Evolutionary conservation across 2,113 vertebrate genomes (phyloP), one percentile per base, ranked within the genome.

Genomic region (Oreochromis aureus): DNA sequence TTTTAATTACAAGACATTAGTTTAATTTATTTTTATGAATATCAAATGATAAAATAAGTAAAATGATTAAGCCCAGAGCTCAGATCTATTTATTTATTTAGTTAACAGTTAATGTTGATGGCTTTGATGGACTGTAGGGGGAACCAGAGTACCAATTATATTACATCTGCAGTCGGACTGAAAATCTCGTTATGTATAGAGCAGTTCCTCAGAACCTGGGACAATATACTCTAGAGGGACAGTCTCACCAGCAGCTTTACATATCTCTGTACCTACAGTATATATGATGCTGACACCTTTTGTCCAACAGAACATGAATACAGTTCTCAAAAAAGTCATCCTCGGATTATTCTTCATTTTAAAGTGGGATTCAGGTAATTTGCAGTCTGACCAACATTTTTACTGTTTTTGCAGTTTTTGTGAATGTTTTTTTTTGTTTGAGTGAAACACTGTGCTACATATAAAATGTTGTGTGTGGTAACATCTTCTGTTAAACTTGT

Each of bases 221-320:
- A 69, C 63, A 69, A n/a, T 39, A 69, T 39, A 22, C 12, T 22
- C 11, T 69, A 22, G 19, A 22, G 6, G 10, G 63, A 69, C 4
- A 39, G 61, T 66, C 4, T 39, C 61, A 69, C 63, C 34, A 39
- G 19, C 6, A 69, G 63, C 63, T 69, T 39, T 0, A 22, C 19
- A 39, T 69, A 13, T 5, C 18, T n/a, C 61, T 39, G 34, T 39
- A 39, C 61, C 32, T 66, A 39, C 32, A 66, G 32, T 66, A 39
- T 13, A n/a, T 22, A 41, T 2, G n/a, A 69, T 0, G 34, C 34
- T 41, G 19, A 69, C 6, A 0, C 34, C 19, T 69, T 69, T 39
- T 13, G 34, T 39, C 19, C 34, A 41, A 13, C 19, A 69, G 34
- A 69, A 69, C 34, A 69, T 41, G 34, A 39, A 69, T 22, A 39